Evolutionary conservation across 1,140 invertebrate species (phyloP).

Genomic region (Spodoptera litura): DNA sequence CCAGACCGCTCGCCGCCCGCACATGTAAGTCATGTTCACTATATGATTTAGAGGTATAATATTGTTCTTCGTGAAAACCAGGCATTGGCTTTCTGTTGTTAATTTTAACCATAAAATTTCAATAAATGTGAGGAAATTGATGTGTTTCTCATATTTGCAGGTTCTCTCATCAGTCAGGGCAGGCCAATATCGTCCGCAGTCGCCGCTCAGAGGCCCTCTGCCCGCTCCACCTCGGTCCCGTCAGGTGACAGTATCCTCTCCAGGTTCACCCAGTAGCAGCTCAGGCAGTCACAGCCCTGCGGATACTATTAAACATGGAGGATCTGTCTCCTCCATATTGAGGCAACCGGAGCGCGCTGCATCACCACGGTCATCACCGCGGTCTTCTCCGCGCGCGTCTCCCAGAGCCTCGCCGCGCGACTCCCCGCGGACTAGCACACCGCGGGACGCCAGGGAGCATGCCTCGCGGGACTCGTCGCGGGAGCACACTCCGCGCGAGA

Average conservation of each 20-base stretch:
- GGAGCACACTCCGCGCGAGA: constrained; percentile 65
- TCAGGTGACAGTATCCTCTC: constrained; percentile 91
- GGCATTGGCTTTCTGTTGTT: too few relatives aligned
- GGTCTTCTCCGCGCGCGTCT: constrained; percentile 66
- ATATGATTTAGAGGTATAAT: too few relatives aligned
- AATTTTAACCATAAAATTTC: too few relatives aligned
- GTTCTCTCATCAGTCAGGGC: constrained; percentile 89
- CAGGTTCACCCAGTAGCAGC: constrained; percentile 91
- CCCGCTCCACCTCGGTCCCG: constrained; percentile 86
- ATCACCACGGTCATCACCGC: constrained; percentile 58
- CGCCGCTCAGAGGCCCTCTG: constrained; percentile 85
- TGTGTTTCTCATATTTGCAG: constrained; percentile 60
- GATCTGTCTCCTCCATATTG: constrained; percentile 83
- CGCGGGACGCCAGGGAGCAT: constrained; percentile 60
- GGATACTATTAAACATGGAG: constrained; percentile 89
- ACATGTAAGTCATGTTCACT: constrained; percentile 81
- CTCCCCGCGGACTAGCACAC: constrained; percentile 72
- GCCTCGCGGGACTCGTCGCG: constrained; percentile 71
- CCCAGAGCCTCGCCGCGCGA: constrained; percentile 75
- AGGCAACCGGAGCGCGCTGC: constrained; percentile 74
- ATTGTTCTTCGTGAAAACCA: too few relatives aligned
- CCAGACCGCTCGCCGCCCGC: constrained; percentile 91
- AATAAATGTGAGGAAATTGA: too few relatives aligned
- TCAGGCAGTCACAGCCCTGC: constrained; percentile 88
- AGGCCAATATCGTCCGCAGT: constrained; percentile 89